Conservation (phyloP, 2,888 invertebrate species). For the Sipha maydis region DNA sequence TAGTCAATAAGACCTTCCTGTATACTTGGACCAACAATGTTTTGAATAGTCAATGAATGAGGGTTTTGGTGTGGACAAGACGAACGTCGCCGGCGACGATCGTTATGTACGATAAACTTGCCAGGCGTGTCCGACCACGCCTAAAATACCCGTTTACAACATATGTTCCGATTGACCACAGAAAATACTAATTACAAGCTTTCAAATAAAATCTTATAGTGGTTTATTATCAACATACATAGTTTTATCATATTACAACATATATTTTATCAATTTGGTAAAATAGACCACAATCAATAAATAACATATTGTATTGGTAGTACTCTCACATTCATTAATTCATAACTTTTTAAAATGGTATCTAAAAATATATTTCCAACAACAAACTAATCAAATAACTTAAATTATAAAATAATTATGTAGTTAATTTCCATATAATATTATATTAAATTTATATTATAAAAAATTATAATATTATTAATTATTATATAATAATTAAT, state of each 20-base stretch:
- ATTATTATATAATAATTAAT: no score
- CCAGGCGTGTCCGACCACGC: conserved; percentile 53
- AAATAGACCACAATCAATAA: not conserved
- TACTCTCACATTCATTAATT: not conserved
- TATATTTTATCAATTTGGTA: not conserved
- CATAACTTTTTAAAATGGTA: not conserved
- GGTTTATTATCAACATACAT: not conserved
- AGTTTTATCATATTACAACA: not conserved
- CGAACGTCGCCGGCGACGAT: conserved; percentile 20
- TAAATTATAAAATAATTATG: not conserved
- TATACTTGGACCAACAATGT: conserved; percentile 26
- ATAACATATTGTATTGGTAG: not conserved
- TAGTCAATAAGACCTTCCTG: conserved; percentile 33
- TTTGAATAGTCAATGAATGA: conserved; percentile 31
- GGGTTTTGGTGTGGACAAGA: conserved; percentile 7
- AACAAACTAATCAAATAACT: not conserved
- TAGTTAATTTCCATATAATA: not conserved
- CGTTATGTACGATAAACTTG: conserved; percentile 28
- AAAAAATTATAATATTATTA: no score
- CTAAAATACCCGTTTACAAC: conserved; percentile 42
- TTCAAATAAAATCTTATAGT: not conserved
- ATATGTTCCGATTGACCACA: conserved; percentile 45
- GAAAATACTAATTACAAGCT: not conserved
- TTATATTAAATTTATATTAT: no score
- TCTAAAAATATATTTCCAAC: not conserved